Base-by-base conservation (phyloP, 2,888 invertebrate species). In the Maniola hyperantus region DNA sequence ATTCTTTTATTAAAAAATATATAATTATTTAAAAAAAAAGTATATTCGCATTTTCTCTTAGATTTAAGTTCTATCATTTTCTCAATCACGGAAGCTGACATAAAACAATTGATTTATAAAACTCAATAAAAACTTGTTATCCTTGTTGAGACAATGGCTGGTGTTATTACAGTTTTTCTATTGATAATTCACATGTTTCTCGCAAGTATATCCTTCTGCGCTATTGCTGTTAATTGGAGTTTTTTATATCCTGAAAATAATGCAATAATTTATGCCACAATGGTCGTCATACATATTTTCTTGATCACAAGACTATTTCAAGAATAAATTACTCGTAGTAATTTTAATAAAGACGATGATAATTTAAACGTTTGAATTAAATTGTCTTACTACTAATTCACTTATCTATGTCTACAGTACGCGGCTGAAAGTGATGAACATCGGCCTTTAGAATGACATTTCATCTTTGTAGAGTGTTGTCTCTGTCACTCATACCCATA, bases 131-230 rank as follows among this genome's bases (percentile, higher is more conserved):
- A 88, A 89, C 83, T 61, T 66, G 87, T 81, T 85, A 85, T 90
- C 91, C 90, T 91, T 89, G 86, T 83, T 81, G 71, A 78, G 79
- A 91, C 90, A 91, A 91, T 90, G 79, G 85, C 71, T 71, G 68
- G 76, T 70, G 74, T 72, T 74, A 89, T 88, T 87, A 85, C 73
- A 80, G 81, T 88, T 89, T 83, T 85, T 83, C 76, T 81, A 71
- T 73, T 80, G 80, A 85, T 89, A 84, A 85, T 87, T 88, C 88
- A 89, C 85, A 85, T 85, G 80, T 74, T 77, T 71, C 74, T 71
- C 74, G 78, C 79, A 86, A 65, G 68, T 69, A 68, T 71, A 72
- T 89, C 87, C 87, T 87, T 87, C 82, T 86, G 79, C 79, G 70
- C 77, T 80, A 75, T 74, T 73, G 65, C 65, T 71, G 64, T 68